Base-by-base conservation (phyloP, 2,797 vertebrate species). In the Zenarchopterus dispar region DNA sequence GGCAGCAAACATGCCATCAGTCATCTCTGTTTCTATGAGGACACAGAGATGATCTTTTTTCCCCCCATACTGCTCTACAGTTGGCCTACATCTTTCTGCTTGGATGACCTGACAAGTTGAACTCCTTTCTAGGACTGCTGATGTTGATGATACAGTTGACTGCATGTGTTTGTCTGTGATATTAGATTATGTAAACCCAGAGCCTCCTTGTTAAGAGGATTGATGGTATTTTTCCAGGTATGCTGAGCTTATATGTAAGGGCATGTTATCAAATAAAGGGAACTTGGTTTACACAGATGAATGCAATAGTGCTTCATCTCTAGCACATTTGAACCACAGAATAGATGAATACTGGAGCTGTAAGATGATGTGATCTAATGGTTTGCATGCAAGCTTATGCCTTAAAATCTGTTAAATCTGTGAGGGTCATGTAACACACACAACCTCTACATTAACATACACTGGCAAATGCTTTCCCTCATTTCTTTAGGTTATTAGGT, bases 21-120 rank as follows among this genome's bases (percentile, higher is more conserved):
- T 81, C 76, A 56, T 75, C 67, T 83, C 76, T 55, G 62, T 75
- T 78, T 62, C 67, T 49, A 26, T 64, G 77, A 85, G 67, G 52
- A 70, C 43, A 62, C 60, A 9, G 62, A 87, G 84, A 80, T 82
- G 28, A 7, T 80, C 73, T 39, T 73, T 80, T 10, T 23, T 3
- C n/a, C 24, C 67, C 80, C 67, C 59, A 50, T 84, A 75, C 86
- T 90, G 85, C 88, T 83, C 69, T 81, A 83, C 82, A 77, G 86
- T 89, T 89, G 87, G 84, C 87, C 91, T 87, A 88, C 86, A 90
- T 92, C 82, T 88, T 91, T 92, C 91, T 84, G 84, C 89, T 70
- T 85, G 84, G 58, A 72, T 92, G 87, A 88, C 64, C 79, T 58
- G 64, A 81, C 75, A 85, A 85, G 70, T 82, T 72, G 78, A 56